Conservation (phyloP, 53 echinoderm and acorn worm genomes). For the Paracentrotus lividus region DNA sequence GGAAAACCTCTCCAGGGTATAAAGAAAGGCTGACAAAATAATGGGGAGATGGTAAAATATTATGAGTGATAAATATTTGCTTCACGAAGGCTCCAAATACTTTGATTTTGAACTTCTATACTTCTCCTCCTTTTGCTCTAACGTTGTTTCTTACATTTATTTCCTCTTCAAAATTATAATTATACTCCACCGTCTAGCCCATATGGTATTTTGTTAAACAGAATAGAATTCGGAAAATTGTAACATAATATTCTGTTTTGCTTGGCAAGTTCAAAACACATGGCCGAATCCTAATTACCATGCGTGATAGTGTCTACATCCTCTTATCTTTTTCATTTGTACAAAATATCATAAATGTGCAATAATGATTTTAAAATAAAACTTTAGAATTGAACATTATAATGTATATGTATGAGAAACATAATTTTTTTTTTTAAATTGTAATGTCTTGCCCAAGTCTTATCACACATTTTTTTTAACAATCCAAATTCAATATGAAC, state of each 20-base stretch:
- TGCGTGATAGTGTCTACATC: neutral
- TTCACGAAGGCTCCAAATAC: neutral
- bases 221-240: neutral
- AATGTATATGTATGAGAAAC: neutral
- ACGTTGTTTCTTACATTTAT: neutral
- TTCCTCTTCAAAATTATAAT: neutral
- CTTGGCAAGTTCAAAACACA: constrained; percentile 13
- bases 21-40: neutral
- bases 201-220: neutral
- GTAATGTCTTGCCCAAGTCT: neutral
- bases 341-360: constrained; percentile 10
- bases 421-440: neutral
- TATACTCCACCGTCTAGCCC: too few relatives aligned
- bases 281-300: neutral
- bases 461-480: neutral
- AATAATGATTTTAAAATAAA: neutral
- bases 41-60: constrained; percentile 11
- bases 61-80: constrained; percentile 23
- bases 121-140: neutral
- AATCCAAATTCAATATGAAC: neutral
- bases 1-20: neutral
- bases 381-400: neutral
- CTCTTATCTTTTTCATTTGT: neutral
- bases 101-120: neutral
- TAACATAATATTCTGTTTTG: neutral